Base-by-base conservation (phyloP, 2,113 vertebrate genomes). In the Tichodroma muraria region DNA sequence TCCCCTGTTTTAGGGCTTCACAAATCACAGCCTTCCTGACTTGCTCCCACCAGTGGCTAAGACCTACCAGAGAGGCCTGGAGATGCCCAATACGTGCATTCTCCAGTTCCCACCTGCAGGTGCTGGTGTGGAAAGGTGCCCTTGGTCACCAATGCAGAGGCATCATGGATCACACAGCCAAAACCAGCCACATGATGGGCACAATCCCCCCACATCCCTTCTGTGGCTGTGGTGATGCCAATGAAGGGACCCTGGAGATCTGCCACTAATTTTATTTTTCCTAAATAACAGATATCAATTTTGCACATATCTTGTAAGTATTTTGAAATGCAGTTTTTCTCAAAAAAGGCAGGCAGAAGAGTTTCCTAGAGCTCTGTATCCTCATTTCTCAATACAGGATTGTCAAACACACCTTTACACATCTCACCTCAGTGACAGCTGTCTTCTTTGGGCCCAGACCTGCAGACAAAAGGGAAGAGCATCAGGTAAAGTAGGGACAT, bases 361-460 rank as follows among this genome's bases (percentile, higher is more conserved):
- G 7, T 28, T 52, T 60, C 21, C 47, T 31, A 31, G 31, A 66
- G 40, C 45, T 73, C n/a, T 81, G n/a, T 10, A 27, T 15, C 79
- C 78, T 82, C n/a, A 7, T 71, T 69, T 85, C 37, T 75, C 70
- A 57, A 15, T 5, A 59, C 0, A 1, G 33, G 37, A 50, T 45
- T 69, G 83, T 53, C 38, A 64, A 78, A 73, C 54, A 18, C 38
- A 69, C 57, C 38, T 83, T 88, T 42, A 53, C 60, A 30, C 9
- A 53, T 92, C 98, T 98, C 93, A 98, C 98, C 97, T 98, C 98
- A 0, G 89, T 88, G 10, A 94, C 13, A 4, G 93, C 68, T 2
- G 80, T 25, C 80, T 97, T 98, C 93, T 97, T 98, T 47, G 53
- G 85, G 52, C 91, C 93, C 84, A 92, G 61, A 86, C 97, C 98